Base-by-base conservation (phyloP, 2,113 vertebrate genomes). In the Pseudopodoces humilis region DNA sequence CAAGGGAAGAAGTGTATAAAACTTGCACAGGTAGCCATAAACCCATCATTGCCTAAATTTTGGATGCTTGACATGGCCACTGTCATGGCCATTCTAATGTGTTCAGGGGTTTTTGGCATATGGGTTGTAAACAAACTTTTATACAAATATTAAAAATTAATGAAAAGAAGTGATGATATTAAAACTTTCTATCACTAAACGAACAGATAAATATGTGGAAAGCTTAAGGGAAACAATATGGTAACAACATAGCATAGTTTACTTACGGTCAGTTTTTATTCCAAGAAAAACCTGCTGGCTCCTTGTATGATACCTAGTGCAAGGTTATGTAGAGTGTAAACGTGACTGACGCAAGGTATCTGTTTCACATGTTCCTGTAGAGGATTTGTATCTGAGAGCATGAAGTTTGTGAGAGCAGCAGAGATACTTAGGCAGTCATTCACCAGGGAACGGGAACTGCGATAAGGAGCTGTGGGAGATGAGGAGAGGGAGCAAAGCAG, bases 341-440 rank as follows among this genome's bases (percentile, higher is more conserved):
- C 1, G 0, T 17, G 39, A 17, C 60, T 53, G 55, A 25, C 63
- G 62, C 28, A 31, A n/a, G 50, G 9, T 31, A 9, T 1, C 2
- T 50, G 15, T 2, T 69, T 86, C 35, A 19, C 81, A 1, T 62
- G 13, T 67, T 60, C 52, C 41, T 52, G 19, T 20, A 24, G 92
- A 33, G 21, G 65, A 10, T 77, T 27, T 14, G 30, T 31, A 2
- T 60, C 58, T 63, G 65, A n/a, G 27, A 72, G 31, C 27, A 17
- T 3, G 62, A 35, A 6, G 13, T 43, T 16, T n/a, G 74, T 64
- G 37, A 62, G 58, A 55, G 55, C 6, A 0, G 37, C 27, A 14
- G n/a, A 49, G 39, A 31, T 6, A 3, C 4, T 18, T 13, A 8
- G 0, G 31, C 20, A 13, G 1, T 21, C 0, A 0, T 43, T 74